Evolutionary conservation across 2,888 invertebrate genomes (phyloP), one percentile per base, ranked within the genome.

Genomic region (Drosophila meridiana): DNA sequence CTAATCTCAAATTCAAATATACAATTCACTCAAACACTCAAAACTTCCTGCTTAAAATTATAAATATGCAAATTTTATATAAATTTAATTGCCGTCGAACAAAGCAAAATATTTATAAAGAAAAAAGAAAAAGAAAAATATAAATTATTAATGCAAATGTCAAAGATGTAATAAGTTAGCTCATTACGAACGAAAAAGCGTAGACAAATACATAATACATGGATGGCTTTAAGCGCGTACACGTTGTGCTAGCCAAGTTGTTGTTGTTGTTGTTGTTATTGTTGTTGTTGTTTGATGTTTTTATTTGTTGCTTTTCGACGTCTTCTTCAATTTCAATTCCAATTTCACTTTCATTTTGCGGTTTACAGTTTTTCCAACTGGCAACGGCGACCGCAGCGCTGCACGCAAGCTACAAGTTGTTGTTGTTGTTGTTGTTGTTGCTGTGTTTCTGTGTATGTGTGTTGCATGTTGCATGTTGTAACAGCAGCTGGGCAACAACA

Each of bases 281-380:
- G 20, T 20, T 20, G 20, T 20, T 20, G 20, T 20, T 20, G 20
- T 20, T 20, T 20, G 20, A 20, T 20, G 20, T 20, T 20, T 20
- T 20, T 20, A 20, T 20, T 20, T 20, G 20, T 42, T 50, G 61
- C 40, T 61, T 72, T 69, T 75, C 73, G 58, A 83, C 84, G 87
- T 84, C 85, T 89, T 85, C 85, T 85, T 89, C 80, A 89, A 89
- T 84, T 89, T 81, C 87, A 79, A 83, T 89, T 87, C 80, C 83
- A 84, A 81, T 84, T 84, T 84, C 90, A 89, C 89, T 90, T 86
- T 86, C 87, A 83, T 83, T 78, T 80, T 83, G 88, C 76, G 84
- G 83, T 60, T 76, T 75, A 69, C 42, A 76, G 79, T 76, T 83
- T 89, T 90, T 89, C 85, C 90, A 79, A 87, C 87, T 77, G 74